These are phyloP conservation scores for Arbacia lixula DNA, from an alignment of 53 echinoderm and acorn worm species.

Conservation along the genomic window DNA sequence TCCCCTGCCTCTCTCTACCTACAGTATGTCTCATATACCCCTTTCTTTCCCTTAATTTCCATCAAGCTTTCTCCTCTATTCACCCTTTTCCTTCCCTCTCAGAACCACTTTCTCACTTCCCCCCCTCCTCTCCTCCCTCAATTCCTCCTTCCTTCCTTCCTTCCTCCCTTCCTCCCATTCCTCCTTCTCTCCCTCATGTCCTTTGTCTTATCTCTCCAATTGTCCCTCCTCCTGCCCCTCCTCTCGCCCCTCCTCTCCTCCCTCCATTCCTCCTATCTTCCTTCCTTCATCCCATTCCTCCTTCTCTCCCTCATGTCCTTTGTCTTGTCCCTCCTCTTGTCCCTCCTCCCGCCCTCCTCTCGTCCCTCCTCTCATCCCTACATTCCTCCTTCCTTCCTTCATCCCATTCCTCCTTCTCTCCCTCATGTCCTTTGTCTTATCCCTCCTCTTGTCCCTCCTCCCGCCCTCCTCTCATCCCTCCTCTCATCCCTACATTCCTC, in stretches of 20 bases:
- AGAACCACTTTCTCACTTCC: background rate
- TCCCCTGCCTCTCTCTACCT: background rate
- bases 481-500: background rate
- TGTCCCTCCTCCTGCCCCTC: background rate
- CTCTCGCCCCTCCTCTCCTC: background rate
- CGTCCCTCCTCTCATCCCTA: background rate
- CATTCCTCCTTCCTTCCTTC: background rate
- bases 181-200: background rate
- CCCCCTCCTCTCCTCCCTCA: background rate
- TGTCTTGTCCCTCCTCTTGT: background rate
- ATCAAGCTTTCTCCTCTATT: background rate
- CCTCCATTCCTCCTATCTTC: background rate
- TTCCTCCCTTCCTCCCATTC: background rate
- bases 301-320: background rate
- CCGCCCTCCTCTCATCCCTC: background rate
- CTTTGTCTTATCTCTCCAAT: background rate
- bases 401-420: background rate
- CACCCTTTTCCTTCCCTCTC: background rate
- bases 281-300: background rate
- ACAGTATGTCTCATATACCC: background rate
- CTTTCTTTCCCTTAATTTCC: background rate
- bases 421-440: background rate
- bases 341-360: background rate
- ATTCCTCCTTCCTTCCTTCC: background rate
- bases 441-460: background rate